A percentile compares a stretch with the other conserved stretches of the same genome.
Conservation (phyloP, 2,888 invertebrate species). For the Folsomia candida region DNA sequence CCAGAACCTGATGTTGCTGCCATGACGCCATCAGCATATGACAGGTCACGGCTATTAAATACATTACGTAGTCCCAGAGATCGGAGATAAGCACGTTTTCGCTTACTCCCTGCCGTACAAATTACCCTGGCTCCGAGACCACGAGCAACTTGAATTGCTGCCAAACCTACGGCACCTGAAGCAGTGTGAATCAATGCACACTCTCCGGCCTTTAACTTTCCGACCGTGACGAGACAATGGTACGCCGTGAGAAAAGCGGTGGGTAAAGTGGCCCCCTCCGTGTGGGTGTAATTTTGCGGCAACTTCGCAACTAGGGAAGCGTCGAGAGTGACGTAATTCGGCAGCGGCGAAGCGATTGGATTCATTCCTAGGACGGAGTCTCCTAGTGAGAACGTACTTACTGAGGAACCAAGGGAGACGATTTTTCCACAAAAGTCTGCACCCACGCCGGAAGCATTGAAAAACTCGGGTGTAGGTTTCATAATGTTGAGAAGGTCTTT, state of each 20-base stretch:
- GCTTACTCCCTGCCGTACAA: constrained; percentile 37
- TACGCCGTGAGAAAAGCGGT: constrained; percentile 36
- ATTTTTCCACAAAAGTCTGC: constrained; percentile 69
- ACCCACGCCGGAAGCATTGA: constrained; percentile 56
- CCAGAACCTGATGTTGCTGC: not conserved
- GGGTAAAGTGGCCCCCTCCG: constrained; percentile 35
- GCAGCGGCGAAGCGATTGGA: constrained; percentile 23
- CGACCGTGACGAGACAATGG: constrained; percentile 30
- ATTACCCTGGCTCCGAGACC: constrained; percentile 30
- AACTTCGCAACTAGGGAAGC: constrained; percentile 30
- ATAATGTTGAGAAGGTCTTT: constrained; percentile 35
- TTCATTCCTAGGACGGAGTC: constrained; percentile 61
- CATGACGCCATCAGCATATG: not conserved
- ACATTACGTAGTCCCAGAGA: constrained; percentile 28
- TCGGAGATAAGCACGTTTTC: constrained; percentile 33
- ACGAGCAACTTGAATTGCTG: constrained; percentile 39
- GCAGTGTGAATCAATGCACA: constrained; percentile 39
- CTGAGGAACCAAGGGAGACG: constrained; percentile 60
- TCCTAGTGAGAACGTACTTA: constrained; percentile 62
- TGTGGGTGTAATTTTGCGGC: constrained; percentile 30
- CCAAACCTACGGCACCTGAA: constrained; percentile 40
- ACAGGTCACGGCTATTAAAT: constrained; percentile 23
- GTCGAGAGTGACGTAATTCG: constrained; percentile 31
- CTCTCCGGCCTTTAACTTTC: constrained; percentile 31
- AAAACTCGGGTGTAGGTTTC: constrained; percentile 28